Evolutionary conservation across 2,113 vertebrate species (phyloP).

Genomic region (Dicaeum eximium): DNA sequence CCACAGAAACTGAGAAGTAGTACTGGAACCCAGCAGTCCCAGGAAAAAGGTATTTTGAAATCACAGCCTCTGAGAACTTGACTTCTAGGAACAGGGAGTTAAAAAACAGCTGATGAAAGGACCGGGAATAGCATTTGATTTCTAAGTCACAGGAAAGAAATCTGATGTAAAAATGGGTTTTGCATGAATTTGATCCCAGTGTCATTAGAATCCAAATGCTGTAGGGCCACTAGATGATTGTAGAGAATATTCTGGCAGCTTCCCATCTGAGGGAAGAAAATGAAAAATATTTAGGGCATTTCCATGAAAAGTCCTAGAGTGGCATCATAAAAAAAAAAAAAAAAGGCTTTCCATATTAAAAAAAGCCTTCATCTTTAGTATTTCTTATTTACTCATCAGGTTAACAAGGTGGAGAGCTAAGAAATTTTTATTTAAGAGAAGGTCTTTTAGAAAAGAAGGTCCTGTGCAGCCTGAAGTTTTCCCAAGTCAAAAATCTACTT

Average conservation of each 20-base stretch:
- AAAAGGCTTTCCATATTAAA: background rate
- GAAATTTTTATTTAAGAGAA: background rate
- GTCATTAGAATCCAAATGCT: background rate
- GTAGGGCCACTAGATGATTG: background rate
- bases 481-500: background rate
- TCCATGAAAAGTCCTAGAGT: background rate
- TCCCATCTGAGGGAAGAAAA: background rate
- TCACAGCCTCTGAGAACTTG: background rate
- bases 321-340: background rate
- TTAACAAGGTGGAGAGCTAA: background rate
- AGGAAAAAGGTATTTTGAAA: constrained; percentile 34
- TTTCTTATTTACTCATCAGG: background rate
- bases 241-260: background rate
- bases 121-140: background rate
- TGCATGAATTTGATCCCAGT: background rate
- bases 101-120: background rate
- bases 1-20: background rate
- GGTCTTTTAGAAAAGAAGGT: background rate
- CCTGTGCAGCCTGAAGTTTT: background rate
- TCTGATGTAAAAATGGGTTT: background rate
- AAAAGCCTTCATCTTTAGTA: background rate
- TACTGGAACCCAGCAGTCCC: background rate
- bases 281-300: background rate
- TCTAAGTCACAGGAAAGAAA: background rate
- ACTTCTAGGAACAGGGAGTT: constrained; percentile 17